These are phyloP conservation scores for Orycteropus afer DNA, from an alignment of 2,113 vertebrate genomes.

Conservation along the genomic window DNA sequence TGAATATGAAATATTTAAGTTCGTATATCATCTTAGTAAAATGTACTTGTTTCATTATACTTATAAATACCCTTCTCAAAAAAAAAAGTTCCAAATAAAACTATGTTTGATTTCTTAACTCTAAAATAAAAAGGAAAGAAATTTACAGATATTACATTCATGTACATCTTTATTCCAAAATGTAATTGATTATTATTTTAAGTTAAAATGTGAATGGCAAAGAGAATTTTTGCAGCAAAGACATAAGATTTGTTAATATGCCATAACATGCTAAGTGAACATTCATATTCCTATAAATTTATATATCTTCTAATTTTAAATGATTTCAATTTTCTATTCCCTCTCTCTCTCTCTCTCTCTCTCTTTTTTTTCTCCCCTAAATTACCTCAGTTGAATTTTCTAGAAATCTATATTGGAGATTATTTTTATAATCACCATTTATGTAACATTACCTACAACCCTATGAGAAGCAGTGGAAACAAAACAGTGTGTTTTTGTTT, in stretches of 20 bases:
- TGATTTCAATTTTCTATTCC: not conserved
- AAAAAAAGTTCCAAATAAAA: not conserved
- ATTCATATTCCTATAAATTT: not conserved
- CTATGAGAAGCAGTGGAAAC: not conserved
- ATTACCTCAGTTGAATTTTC: not conserved
- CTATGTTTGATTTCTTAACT: not conserved
- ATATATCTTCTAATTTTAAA: not conserved
- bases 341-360: too few relatives aligned
- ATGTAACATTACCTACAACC: not conserved
- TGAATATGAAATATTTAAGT: not conserved
- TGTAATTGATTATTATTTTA: not conserved
- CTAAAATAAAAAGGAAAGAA: not conserved
- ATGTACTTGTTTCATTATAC: not conserved
- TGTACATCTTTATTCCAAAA: not conserved
- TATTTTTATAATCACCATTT: not conserved
- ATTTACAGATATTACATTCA: not conserved
- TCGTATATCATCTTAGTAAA: not conserved
- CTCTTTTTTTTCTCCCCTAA: not conserved
- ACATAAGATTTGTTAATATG: not conserved
- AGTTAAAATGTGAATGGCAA: not conserved
- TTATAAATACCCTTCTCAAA: not conserved
- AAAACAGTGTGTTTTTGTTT: not conserved
- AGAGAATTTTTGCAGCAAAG: not conserved
- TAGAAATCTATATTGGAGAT: not conserved
- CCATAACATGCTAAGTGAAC: not conserved